Percentiles rank a stretch among this genome's conserved stretches.
Conservation (phyloP, 2,888 invertebrate species). For the Diarsia mendica region DNA sequence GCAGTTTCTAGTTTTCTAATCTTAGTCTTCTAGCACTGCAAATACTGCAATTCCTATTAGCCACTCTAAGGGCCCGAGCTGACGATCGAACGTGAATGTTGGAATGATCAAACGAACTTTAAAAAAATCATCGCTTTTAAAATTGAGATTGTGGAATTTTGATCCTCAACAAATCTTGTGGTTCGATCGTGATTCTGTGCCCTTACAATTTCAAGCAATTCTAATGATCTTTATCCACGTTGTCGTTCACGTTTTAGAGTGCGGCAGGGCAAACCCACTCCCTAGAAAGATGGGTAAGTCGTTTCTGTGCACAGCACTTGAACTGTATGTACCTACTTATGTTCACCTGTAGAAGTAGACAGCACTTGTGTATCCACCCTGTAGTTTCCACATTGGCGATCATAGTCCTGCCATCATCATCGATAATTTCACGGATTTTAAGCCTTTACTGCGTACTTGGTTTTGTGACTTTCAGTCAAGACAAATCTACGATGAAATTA, state of each 20-base stretch:
- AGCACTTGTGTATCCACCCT: constrained; percentile 23
- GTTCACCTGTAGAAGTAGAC: constrained; percentile 42
- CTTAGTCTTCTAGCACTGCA: constrained; percentile 43
- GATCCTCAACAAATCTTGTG: not conserved
- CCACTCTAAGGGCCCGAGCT: constrained; percentile 31
- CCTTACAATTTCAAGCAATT: constrained; percentile 36
- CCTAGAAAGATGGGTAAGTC: constrained; percentile 89
- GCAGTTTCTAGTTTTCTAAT: constrained; percentile 41
- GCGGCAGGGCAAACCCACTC: constrained; percentile 89
- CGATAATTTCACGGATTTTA: not conserved
- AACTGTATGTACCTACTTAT: constrained; percentile 31
- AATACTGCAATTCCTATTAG: constrained; percentile 45
- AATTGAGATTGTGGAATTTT: not conserved
- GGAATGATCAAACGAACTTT: not conserved
- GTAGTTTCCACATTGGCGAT: constrained; percentile 35
- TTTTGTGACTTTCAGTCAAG: not conserved
- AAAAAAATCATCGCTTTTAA: not conserved
- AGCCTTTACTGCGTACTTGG: not conserved
- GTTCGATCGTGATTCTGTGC: constrained; percentile 29
- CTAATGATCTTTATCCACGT: constrained; percentile 61
- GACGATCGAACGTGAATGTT: constrained; percentile 30
- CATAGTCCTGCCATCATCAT: not conserved
- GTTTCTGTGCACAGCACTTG: constrained; percentile 63
- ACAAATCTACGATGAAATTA: too few relatives aligned
- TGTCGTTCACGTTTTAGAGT: constrained; percentile 82